Evolutionary conservation across 2,797 vertebrate genomes (phyloP), one percentile per base, ranked within the genome.

Genomic region (Danionella dracula): DNA sequence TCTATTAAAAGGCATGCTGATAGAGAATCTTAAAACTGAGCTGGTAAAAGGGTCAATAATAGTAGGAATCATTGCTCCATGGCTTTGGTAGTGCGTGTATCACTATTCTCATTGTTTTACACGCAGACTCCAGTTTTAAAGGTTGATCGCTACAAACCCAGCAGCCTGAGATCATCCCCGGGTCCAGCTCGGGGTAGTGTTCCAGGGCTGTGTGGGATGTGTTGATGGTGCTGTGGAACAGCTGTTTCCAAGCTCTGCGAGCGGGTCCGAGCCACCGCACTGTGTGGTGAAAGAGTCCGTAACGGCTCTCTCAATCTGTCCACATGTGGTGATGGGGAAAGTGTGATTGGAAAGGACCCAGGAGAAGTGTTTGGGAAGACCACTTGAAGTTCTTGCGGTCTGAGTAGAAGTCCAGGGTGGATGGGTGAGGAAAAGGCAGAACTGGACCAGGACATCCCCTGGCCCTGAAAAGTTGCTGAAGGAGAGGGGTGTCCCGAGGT

Each of bases 341-440:
- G 40, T 8, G 34, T 10, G 4, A 48, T 5, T 1, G 48, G 34
- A 23, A 32, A 37, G 27, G 40, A 65, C 49, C n/a, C 21, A 1
- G 67, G 65, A 70, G 57, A 54, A 1, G 81, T 45, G 32, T 61
- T 15, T 0, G 78, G 34, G 42, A 61, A 74, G 6, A 61, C 73
- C 32, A 77, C 65, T 51, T 79, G 81, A 48, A 79, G 76, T 44
- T 85, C 81, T 45, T 79, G 84, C 17, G 78, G 79, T 73, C 75
- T 77, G 1, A 77, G 66, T 0, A 42, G 31, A 32, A 72, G 38
- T 1, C 31, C 65, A 17, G 74, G 35, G 5, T 80, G 82, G 41
- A 81, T 76, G 37, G 77, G 78, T 31, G 70, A 63, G 9, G 79
- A 79, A 58, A 51, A 53, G 35, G 51, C 46, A 0, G 41, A 44